These are phyloP conservation scores for Coryphaenoides rupestris DNA, from an alignment of 2,113 vertebrate species.

Conservation along the genomic window DNA sequence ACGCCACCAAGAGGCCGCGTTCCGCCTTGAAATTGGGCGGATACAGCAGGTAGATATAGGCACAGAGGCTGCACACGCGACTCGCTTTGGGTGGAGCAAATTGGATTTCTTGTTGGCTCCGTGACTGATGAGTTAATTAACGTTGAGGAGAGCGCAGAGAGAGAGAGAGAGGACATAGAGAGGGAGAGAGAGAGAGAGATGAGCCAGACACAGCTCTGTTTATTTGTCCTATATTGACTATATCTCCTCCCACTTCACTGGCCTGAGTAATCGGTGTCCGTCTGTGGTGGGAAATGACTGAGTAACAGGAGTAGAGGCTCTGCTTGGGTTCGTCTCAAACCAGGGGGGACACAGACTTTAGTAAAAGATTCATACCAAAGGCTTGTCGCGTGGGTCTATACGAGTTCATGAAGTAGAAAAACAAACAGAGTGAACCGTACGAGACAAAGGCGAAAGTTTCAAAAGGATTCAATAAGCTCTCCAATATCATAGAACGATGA, in stretches of 20 bases:
- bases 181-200: constrained; percentile 46
- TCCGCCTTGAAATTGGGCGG: constrained; percentile 40
- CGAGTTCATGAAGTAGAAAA: too few species aligned
- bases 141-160: constrained; percentile 47
- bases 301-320: constrained; percentile 24
- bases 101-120: constrained; percentile 57
- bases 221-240: constrained; percentile 58
- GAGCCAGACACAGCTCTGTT: constrained; percentile 53
- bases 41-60: constrained; percentile 36
- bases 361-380: too few species aligned
- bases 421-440: too few species aligned
- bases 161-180: constrained; percentile 45
- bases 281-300: constrained; percentile 36
- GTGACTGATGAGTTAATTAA: constrained; percentile 70
- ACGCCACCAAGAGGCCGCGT: constrained; percentile 16
- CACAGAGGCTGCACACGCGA: constrained; percentile 26
- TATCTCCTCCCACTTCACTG: constrained; percentile 49
- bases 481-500: too few species aligned
- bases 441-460: too few species aligned
- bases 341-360: too few species aligned
- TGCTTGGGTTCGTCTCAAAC: too few species aligned
- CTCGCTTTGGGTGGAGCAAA: constrained; percentile 52
- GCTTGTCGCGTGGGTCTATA: too few species aligned
- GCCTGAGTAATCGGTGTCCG: constrained; percentile 42
- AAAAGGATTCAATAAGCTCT: too few species aligned